Evolutionary conservation across 1,140 invertebrate genomes (phyloP).

Genomic region (Cyrtorhinus lividipennis): DNA sequence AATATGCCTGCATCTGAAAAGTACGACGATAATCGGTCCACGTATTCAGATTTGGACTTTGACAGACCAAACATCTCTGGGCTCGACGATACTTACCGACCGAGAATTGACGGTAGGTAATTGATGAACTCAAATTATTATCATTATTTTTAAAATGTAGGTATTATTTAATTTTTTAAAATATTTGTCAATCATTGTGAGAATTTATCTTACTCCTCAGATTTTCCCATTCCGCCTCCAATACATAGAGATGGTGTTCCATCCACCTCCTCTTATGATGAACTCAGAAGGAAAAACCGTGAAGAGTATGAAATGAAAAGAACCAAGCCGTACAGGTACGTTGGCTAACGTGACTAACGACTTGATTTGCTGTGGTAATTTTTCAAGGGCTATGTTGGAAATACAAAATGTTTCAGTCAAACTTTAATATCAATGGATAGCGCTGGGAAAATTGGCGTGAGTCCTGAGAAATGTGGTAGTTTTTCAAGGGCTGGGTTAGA

Average conservation of each 20-base stretch:
- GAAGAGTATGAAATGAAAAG: slow-evolving; percentile 35
- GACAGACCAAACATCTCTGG: slow-evolving; percentile 5
- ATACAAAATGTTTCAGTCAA: no score
- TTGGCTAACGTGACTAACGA: no score
- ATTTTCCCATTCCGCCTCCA: slow-evolving; percentile 3
- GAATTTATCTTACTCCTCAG: not conserved
- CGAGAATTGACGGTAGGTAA: slow-evolving; percentile 16
- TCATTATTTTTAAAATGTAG: no score
- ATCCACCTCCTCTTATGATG: slow-evolving; percentile 38
- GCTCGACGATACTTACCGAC: slow-evolving; percentile 15
- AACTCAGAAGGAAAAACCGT: slow-evolving; percentile 40
- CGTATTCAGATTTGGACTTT: slow-evolving; percentile 16
- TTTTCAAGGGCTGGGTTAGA: no score
- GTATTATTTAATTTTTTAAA: not conserved
- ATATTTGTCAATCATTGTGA: no score
- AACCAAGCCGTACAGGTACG: slow-evolving; percentile 19
- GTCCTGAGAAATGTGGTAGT: no score
- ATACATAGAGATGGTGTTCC: slow-evolving; percentile 11
- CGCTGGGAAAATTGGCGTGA: no score
- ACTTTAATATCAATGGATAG: no score
- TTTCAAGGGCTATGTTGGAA: no score
- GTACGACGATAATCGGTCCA: not conserved
- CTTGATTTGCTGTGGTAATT: no score
- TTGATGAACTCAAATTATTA: not conserved
- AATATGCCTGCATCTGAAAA: not conserved